phyloP scores from a whole-genome alignment of 1,140 invertebrate species.

The Pentalonia nigronervosa region DNA sequence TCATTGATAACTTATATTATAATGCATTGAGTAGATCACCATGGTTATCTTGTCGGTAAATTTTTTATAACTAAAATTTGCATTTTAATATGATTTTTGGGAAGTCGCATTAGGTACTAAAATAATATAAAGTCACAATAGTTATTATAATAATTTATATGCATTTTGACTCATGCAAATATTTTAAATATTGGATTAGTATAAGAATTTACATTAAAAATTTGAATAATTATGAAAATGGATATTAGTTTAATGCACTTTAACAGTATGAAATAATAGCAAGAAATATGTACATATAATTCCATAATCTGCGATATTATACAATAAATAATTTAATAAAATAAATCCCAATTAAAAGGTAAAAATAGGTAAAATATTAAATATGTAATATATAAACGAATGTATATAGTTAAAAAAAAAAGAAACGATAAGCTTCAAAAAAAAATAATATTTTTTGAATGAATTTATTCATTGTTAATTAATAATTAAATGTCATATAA shows the following conservation, averaged over 20 bases:
- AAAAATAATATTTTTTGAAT: neutral
- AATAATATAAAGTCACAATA: too few species aligned
- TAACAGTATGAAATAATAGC: neutral
- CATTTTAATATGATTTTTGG: too few species aligned
- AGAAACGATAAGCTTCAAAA: neutral
- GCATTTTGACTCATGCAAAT: neutral
- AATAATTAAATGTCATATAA: neutral
- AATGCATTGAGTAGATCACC: too few species aligned
- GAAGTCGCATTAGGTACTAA: too few species aligned
- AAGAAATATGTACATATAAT: neutral
- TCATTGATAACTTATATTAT: too few species aligned
- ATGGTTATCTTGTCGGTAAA: too few species aligned
- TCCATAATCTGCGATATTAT: neutral
- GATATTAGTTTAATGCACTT: neutral
- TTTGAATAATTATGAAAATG: neutral
- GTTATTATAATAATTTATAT: too few species aligned
- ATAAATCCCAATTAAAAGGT: neutral
- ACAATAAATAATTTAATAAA: neutral
- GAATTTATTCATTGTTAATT: neutral
- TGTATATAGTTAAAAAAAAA: neutral
- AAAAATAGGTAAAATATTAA: neutral
- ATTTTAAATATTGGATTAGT: neutral
- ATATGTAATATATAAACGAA: neutral
- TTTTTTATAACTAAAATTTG: too few species aligned
- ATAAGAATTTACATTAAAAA: neutral